Base-by-base conservation (phyloP, 2,797 vertebrate species). In the Bovichtus diacanthus region DNA sequence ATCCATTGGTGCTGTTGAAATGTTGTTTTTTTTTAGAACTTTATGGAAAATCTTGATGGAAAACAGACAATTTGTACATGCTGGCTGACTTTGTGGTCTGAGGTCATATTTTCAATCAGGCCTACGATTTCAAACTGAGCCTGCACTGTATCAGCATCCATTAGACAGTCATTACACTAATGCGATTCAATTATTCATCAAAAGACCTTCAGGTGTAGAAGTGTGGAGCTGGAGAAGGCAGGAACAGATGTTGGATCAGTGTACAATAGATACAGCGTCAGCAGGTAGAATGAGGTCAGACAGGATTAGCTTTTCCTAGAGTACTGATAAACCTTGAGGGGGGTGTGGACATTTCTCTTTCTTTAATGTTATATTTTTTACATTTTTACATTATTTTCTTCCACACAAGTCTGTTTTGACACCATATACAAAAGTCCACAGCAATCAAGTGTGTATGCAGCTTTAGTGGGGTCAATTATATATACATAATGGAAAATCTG, bases 151-250 rank as follows among this genome's bases (percentile, higher is more conserved):
- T 69, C 46, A 50, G 43, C 9, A 2, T 13, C 51, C 41, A 76
- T 70, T 38, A 63, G 23, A 36, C 23, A 21, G 63, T 36, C 25
- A 0, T 59, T 64, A 27, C 39, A 23, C 50, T 67, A 58, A 72
- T 53, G 36, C 1, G 2, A 61, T 50, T 69, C 15, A 81, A 49
- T 72, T 76, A 82, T 81, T 83, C 47, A 81, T 83, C 47, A 55
- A 61, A 68, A 77, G 78, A 59, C 69, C 54, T 71, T 71, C 49
- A 75, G 53, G 53, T 81, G 47, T 19, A 41, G 12, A 41, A 59
- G 21, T 39, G 12, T 43, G 16, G 46, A 23, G 41, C 46, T 41
- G 71, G 13, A 31, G 25, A 54, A n/a, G 47, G 53, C 53, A 60
- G 29, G 27, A 72, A 34, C 70, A 78, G 58, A 76, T 80, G 72